Evolutionary conservation across 2,113 vertebrate genomes (phyloP), one percentile per base, ranked within the genome.

Genomic region (Myodes glareolus): DNA sequence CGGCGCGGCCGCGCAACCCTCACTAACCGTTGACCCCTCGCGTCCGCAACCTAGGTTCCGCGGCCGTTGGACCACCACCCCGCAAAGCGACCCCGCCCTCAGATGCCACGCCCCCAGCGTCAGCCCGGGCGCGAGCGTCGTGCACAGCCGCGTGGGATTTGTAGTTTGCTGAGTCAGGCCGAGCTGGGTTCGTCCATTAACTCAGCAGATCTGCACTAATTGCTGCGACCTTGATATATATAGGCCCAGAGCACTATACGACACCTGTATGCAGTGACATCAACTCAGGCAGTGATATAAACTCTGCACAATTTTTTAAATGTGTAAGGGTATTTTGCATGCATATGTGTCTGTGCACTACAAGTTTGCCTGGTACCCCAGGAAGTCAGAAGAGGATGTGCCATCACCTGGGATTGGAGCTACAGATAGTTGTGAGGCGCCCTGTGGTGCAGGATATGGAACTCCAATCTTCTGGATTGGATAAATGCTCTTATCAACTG

Each of bases 61-160:
- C 21, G 31, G 67, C 55, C 75, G 11, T 78, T 86, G 75, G 55
- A 85, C 84, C 63, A 61, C 85, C 90, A 81, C 58, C 95, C 90
- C 96, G 55, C 98, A 94, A 58, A 5, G 47, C 93, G 78, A 96
- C 96, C 97, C 97, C 92, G 80, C 91, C 97, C 95, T 94, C 96
- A 16, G 1, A 50, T 67, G 78, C 7, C 97, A 95, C 97, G 97
- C 97, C 97, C 95, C 96, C 96, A 87, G 65, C 94, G 84, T 97
- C 94, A 73, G 36, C 52, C 3, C 72, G 90, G 61, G 92, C 10
- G 52, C 50, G 39, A 73, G 65, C 80, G 19, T 84, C 82, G 36
- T 91, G 94, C 97, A 55, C 65, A 17, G 90, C 68, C 67, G n/a
- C n/a, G 68, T 93, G 98, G 98, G 96, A 98, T 86, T 95, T 82